These are phyloP conservation scores for Lithosia quadra DNA, from an alignment of 2,888 invertebrate species.

Conservation along the genomic window DNA sequence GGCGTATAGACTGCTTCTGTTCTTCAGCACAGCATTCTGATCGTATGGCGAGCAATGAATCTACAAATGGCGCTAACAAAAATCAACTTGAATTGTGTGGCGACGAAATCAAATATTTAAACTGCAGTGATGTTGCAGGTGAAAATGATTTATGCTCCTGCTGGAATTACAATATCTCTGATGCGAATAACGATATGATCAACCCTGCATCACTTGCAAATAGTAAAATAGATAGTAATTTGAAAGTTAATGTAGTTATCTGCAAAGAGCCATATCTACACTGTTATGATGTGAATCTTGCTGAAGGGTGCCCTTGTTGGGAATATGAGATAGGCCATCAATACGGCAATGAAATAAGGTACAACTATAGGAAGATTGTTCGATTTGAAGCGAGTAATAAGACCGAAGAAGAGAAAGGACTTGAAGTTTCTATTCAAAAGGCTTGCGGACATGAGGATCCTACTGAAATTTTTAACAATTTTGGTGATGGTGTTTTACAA, in stretches of 20 bases:
- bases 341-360: not conserved
- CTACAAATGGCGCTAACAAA: not conserved
- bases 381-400: conserved; percentile 1
- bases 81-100: conserved; percentile 1
- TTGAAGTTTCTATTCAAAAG: not conserved
- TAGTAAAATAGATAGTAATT: not conserved
- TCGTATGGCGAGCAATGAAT: not conserved
- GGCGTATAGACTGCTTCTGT: not conserved
- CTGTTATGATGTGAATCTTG: not conserved
- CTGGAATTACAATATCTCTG: not conserved
- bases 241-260: not conserved
- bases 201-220: not conserved
- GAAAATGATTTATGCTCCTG: not conserved
- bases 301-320: not conserved
- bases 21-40: not conserved
- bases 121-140: not conserved
- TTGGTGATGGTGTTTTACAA: not conserved
- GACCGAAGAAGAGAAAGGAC: not conserved
- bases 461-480: not conserved
- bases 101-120: not conserved
- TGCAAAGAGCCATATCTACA: not conserved
- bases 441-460: not conserved
- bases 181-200: not conserved
- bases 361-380: not conserved
- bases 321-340: not conserved